Conservation (phyloP, 2,113 vertebrate species). For the Pelecanus crispus region DNA sequence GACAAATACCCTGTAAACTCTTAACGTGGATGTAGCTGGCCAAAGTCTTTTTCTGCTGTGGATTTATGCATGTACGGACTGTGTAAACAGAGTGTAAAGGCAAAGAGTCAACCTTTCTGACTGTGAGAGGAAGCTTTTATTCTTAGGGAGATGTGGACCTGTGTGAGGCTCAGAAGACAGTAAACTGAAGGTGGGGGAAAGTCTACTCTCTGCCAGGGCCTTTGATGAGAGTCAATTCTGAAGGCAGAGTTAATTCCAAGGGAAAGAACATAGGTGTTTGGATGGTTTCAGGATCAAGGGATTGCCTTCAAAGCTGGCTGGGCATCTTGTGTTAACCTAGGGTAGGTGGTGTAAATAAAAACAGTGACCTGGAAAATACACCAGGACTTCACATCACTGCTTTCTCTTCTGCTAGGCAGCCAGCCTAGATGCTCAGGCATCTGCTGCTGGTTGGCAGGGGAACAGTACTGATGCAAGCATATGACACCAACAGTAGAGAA, state of each 20-base stretch:
- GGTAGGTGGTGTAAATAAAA: not conserved
- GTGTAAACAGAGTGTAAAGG: not conserved
- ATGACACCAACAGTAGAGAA: not conserved
- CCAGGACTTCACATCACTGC: not conserved
- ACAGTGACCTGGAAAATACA: not conserved
- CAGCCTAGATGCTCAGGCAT: not conserved
- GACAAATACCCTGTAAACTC: not conserved
- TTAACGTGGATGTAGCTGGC: not conserved
- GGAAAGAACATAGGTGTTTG: not conserved
- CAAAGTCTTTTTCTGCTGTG: not conserved
- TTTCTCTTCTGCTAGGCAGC: not conserved
- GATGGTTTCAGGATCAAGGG: conserved; percentile 13
- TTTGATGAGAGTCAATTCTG: not conserved
- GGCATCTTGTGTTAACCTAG: not conserved
- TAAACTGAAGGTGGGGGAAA: not conserved
- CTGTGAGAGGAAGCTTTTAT: not conserved
- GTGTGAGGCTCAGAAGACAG: not conserved
- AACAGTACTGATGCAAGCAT: not conserved
- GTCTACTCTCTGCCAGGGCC: not conserved
- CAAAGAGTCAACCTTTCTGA: not conserved
- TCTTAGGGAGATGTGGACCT: not conserved
- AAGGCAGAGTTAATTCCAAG: not conserved
- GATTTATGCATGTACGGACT: not conserved
- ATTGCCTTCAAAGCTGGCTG: conserved; percentile 8
- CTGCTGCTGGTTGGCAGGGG: not conserved